phyloP scores from a whole-genome alignment of 2,113 vertebrate genomes.

The Esox niger region DNA sequence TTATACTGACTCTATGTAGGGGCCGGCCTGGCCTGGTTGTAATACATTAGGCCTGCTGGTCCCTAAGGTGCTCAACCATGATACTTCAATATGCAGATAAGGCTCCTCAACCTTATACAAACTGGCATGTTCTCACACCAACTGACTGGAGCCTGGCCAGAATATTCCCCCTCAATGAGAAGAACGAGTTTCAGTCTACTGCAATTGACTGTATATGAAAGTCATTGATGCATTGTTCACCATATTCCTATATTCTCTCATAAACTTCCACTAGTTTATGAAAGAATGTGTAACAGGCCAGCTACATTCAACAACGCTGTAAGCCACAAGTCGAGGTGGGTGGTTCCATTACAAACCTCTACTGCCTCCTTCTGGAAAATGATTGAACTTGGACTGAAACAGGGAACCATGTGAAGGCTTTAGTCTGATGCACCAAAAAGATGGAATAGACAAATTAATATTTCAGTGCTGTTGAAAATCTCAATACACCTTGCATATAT shows the following conservation, averaged over 20 bases:
- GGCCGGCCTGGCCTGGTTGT: constrained; percentile 14
- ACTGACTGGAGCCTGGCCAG: not conserved
- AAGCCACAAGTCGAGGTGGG: not conserved
- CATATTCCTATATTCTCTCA: constrained; percentile 18
- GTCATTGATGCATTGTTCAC: constrained; percentile 18
- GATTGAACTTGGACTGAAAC: not conserved
- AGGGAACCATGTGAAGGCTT: not conserved
- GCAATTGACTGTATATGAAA: constrained; percentile 29
- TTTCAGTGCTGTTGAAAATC: too few relatives aligned
- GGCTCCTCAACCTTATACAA: not conserved
- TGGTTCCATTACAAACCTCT: constrained; percentile 9
- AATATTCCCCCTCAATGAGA: not conserved
- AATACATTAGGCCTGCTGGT: constrained; percentile 17
- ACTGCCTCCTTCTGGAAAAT: constrained; percentile 36
- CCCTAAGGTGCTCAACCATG: constrained; percentile 16
- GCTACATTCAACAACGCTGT: not conserved
- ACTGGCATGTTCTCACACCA: not conserved
- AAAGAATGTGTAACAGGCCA: not conserved
- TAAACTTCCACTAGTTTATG: constrained; percentile 12
- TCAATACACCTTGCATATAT: too few relatives aligned
- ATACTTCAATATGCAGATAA: constrained; percentile 28
- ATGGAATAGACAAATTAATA: too few relatives aligned
- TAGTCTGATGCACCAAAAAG: too few relatives aligned
- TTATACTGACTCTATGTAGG: constrained; percentile 27
- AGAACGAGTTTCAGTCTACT: constrained; percentile 28